Evolutionary conservation across 2,797 vertebrate genomes (phyloP).

Genomic region (Tapirus indicus): DNA sequence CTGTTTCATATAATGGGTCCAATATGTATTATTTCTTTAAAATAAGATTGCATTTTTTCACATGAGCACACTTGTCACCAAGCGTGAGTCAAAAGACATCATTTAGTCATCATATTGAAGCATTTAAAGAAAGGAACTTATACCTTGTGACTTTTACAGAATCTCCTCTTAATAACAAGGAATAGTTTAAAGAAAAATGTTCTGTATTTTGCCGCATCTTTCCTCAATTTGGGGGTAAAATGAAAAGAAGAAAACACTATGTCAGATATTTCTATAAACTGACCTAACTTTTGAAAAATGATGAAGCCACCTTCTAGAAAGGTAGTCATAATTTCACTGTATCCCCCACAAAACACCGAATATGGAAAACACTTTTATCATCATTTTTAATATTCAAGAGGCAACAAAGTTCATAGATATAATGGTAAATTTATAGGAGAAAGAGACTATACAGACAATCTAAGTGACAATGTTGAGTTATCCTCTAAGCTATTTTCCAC

Average conservation of each 20-base stretch:
- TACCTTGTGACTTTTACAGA: background rate
- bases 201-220: background rate
- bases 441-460: background rate
- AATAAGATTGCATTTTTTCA: background rate
- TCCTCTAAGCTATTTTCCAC: constrained; percentile 8
- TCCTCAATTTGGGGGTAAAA: background rate
- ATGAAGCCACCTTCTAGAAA: background rate
- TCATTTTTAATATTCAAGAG: background rate
- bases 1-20: background rate
- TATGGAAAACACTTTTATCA: background rate
- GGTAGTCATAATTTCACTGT: background rate
- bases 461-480: background rate
- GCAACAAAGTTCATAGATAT: background rate
- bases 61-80: background rate
- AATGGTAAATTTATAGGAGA: background rate
- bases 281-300: background rate
- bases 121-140: background rate
- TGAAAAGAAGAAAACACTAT: background rate
- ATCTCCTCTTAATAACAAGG: background rate
- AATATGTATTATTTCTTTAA: background rate
- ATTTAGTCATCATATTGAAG: background rate
- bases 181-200: background rate
- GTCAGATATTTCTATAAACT: background rate
- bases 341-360: background rate
- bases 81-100: background rate